Percentiles rank a stretch among this genome's conserved stretches.
These are phyloP conservation scores for Megathymus violae DNA, from an alignment of 1,140 invertebrate genomes.

Conservation along the genomic window DNA sequence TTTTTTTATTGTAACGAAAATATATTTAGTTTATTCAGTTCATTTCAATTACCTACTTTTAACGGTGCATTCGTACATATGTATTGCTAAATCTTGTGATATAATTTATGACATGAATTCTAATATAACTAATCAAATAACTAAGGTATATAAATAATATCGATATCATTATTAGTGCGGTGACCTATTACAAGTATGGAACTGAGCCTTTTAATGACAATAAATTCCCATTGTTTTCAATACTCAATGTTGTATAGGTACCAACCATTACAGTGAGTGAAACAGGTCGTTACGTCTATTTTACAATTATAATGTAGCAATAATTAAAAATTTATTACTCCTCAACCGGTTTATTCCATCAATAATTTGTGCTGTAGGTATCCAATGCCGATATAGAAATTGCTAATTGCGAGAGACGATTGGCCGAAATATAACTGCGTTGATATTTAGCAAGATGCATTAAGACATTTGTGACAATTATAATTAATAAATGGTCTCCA, in stretches of 20 bases:
- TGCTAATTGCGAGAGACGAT: slow-evolving; percentile 13
- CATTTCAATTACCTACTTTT: no score
- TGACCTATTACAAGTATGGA: slow-evolving; percentile 11
- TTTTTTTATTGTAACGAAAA: no score
- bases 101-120: no score
- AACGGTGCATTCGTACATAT: no score
- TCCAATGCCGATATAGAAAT: slow-evolving; percentile 19
- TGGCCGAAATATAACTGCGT: slow-evolving; percentile 19
- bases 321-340: slow-evolving; percentile 27
- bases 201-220: slow-evolving; percentile 25
- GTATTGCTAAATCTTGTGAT: no score
- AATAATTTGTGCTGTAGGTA: slow-evolving; percentile 17
- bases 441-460: slow-evolving; percentile 8
- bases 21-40: no score
- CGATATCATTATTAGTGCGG: slow-evolving; percentile 4
- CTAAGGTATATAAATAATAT: no score
- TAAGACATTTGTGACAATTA: slow-evolving; percentile 12
- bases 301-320: slow-evolving; percentile 29
- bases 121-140: no score
- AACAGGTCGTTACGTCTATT: slow-evolving; percentile 26
- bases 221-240: slow-evolving; percentile 21
- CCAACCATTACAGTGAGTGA: slow-evolving; percentile 24
- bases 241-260: slow-evolving; percentile 18
- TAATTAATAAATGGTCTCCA: slow-evolving; percentile 1
- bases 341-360: slow-evolving; percentile 12